Percentiles rank a stretch among this genome's conserved stretches.
Evolutionary conservation across 2,797 vertebrate species (phyloP).

Genomic region (Jordanella pulchra): DNA sequence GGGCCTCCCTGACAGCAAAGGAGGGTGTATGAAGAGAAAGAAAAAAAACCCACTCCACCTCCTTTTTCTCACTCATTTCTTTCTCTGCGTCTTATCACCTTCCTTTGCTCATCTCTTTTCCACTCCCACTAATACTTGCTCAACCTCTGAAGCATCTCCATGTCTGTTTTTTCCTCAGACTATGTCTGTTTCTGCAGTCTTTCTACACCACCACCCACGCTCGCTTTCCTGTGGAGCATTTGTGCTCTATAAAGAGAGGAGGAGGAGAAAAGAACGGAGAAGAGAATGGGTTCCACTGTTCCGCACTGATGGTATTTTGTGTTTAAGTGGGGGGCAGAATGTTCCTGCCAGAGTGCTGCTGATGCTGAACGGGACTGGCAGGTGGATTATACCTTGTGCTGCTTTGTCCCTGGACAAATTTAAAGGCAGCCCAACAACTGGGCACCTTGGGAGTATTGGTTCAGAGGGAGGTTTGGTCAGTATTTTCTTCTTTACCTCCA

Average conservation of each 20-base stretch:
- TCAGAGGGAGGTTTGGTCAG: conserved; percentile 28
- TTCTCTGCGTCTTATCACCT: conserved; percentile 46
- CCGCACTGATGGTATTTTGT: conserved; percentile 79
- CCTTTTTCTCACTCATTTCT: conserved; percentile 53
- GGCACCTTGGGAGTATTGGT: conserved; percentile 64
- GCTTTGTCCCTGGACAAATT: conserved; percentile 82
- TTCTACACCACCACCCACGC: conserved; percentile 53
- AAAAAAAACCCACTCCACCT: conserved; percentile 27
- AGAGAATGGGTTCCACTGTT: conserved; percentile 71
- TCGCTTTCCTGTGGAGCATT: conserved; percentile 55
- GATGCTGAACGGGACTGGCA: conserved; percentile 79
- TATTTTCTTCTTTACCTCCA: conserved; percentile 18
- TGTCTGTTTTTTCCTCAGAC: conserved; percentile 27
- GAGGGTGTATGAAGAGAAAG: conserved; percentile 34
- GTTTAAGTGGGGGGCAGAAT: conserved; percentile 79
- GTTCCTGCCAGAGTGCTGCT: conserved; percentile 78
- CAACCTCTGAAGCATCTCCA: conserved; percentile 45
- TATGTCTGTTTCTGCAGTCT: conserved; percentile 44
- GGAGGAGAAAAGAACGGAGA: conserved; percentile 40
- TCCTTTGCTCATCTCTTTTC: conserved; percentile 49
- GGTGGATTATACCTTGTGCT: conserved; percentile 80
- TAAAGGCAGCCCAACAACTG: conserved; percentile 72
- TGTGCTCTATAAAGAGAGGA: conserved; percentile 61
- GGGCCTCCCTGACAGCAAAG: conserved; percentile 48
- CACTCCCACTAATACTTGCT: conserved; percentile 48